Evolutionary conservation across 2,113 vertebrate species (phyloP).

Genomic region (Vulpes vulpes): DNA sequence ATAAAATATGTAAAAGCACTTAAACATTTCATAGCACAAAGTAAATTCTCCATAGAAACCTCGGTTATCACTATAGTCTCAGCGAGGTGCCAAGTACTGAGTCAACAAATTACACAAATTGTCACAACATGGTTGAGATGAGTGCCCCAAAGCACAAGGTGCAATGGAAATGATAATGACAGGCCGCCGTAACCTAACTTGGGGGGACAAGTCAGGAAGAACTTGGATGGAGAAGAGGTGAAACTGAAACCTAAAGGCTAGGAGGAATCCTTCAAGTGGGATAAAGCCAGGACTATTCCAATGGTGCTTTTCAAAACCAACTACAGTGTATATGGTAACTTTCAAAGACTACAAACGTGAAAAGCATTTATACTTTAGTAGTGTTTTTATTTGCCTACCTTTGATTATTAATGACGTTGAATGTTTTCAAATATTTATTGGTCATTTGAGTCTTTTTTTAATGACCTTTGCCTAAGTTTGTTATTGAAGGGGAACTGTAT

Average conservation of each 20-base stretch:
- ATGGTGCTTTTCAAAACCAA: not conserved
- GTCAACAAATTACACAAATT: not conserved
- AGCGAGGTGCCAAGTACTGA: not conserved
- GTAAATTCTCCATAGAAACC: slow-evolving; percentile 7
- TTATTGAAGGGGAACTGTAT: not conserved
- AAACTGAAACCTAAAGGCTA: not conserved
- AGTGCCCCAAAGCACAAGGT: not conserved
- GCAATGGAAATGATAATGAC: not conserved
- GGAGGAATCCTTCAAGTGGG: not conserved
- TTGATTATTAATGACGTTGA: not conserved
- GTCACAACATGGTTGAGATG: not conserved
- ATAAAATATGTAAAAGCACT: not conserved
- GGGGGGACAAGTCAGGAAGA: not conserved
- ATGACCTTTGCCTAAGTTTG: not conserved
- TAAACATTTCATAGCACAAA: not conserved
- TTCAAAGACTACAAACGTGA: not conserved
- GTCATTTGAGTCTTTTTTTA: not conserved
- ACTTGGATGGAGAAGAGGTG: not conserved
- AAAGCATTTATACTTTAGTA: not conserved
- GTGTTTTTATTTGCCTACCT: not conserved
- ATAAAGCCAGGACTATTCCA: not conserved
- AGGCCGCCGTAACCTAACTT: not conserved
- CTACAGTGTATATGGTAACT: not conserved
- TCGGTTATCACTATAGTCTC: not conserved
- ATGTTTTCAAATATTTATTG: slow-evolving; percentile 35